Percentiles rank a stretch among this genome's conserved stretches.
Evolutionary conservation across 2,797 vertebrate genomes (phyloP).

Genomic region (Diceros bicornis): DNA sequence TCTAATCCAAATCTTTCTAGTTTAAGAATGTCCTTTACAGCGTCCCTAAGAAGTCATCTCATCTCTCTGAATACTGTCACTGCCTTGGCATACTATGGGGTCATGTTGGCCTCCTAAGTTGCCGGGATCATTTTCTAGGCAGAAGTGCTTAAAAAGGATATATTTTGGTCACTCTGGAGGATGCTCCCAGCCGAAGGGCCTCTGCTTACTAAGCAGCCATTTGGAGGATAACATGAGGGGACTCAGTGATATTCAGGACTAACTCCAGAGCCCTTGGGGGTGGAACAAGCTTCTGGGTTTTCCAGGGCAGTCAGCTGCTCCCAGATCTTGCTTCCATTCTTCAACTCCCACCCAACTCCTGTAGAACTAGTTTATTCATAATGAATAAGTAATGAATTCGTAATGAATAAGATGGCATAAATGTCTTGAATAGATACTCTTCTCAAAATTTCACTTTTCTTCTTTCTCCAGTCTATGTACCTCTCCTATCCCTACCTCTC

Average conservation of each 20-base stretch:
- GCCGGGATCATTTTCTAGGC: not conserved
- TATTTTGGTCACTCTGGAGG: not conserved
- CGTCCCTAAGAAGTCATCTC: not conserved
- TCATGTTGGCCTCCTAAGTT: conserved; percentile 21
- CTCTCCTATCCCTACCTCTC: not conserved
- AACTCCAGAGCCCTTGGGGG: not conserved
- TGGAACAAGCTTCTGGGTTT: not conserved
- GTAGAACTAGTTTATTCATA: conserved; percentile 14
- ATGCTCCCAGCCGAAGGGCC: not conserved
- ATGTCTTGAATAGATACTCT: not conserved
- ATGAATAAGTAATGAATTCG: not conserved
- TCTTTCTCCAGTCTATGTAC: not conserved
- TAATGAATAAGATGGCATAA: not conserved
- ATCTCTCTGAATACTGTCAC: conserved; percentile 17
- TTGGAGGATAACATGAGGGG: not conserved
- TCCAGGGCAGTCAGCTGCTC: conserved; percentile 43
- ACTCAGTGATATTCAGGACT: not conserved
- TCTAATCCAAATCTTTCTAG: conserved; percentile 28
- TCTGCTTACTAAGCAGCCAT: conserved; percentile 22
- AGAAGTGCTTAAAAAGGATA: conserved; percentile 34
- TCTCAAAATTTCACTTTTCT: conserved; percentile 35
- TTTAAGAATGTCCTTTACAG: conserved; percentile 59
- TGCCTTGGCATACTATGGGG: not conserved
- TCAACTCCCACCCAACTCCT: not conserved
- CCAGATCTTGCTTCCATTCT: conserved; percentile 53